A percentile compares a stretch with the other conserved stretches of the same genome.
Conservation (phyloP, 2,888 invertebrate genomes). For the Lagria hirta region DNA sequence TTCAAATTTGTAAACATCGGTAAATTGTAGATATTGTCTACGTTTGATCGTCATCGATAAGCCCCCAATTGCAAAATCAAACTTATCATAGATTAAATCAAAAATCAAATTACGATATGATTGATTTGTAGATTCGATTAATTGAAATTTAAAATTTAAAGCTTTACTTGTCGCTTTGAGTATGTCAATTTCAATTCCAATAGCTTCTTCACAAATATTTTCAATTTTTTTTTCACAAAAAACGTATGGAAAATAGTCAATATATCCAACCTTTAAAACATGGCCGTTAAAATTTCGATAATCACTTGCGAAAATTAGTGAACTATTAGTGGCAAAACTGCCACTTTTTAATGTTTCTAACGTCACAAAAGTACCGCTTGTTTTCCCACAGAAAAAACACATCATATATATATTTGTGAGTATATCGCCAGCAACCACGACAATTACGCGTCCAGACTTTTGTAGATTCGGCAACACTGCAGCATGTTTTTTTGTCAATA, state of each 20-base stretch:
- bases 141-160: constrained; percentile 10
- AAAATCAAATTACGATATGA: background rate
- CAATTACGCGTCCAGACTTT: background rate
- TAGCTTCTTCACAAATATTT: constrained; percentile 5
- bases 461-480: too few relatives aligned
- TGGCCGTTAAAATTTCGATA: constrained; percentile 6
- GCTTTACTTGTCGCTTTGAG: background rate
- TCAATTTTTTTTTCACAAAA: constrained; percentile 4
- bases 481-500: too few relatives aligned
- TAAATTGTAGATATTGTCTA: constrained; percentile 1
- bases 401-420: background rate
- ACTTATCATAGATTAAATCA: background rate
- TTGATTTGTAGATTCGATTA: background rate
- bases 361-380: background rate
- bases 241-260: constrained; percentile 13
- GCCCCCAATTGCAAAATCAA: constrained; percentile 17
- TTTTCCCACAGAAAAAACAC: background rate
- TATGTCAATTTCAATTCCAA: constrained; percentile 6
- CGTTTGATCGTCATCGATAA: constrained; percentile 1
- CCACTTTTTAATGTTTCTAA: background rate
- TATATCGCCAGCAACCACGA: background rate
- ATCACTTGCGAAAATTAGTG: background rate
- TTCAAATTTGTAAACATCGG: constrained; percentile 6
- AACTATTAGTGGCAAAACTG: background rate
- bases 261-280: constrained; percentile 3